Base-by-base conservation (phyloP, 1,140 invertebrate genomes). In the Pseudoatta argentina region DNA sequence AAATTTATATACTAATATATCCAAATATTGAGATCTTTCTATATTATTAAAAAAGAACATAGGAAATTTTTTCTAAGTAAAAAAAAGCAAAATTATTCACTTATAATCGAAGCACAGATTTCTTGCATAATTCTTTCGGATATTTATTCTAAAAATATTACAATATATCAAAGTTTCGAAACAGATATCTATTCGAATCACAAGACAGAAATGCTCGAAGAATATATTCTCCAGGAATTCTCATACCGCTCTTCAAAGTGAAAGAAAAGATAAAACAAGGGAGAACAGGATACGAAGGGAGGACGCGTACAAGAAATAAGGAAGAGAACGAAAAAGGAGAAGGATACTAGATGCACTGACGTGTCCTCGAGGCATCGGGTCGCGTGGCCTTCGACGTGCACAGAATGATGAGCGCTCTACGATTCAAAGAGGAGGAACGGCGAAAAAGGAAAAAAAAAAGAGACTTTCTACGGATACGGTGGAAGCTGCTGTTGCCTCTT, bases 311-410 rank as follows among this genome's bases (percentile, higher is more conserved):
- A 72, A 85, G n/a, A 82, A 67, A 81, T 21, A 34, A 59, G 57
- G 59, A 30, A 53, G 67, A 78, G n/a, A 16, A 82, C 21, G 59
- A 77, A 51, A 53, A 51, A 30, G 12, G 1, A n/a, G 51, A 30
- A 48, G 53, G 73, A 86, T 12, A 51, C 30, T 61, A 21, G 61
- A 85, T 59, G 67, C 72, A 75, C 59, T 61, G 57, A 86, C 53
- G 87, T 78, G 86, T 90, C 85, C 87, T 83, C 85, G 77, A 86
- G 89, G 91, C 88, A 88, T 87, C 92, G 72, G 91, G 92, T 93
- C 93, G 93, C 93, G 92, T 93, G 92, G 92, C 93, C 93, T 93
- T 93, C 93, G 93, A 93, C 92, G 93, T 92, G 93, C 88, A 89
- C 85, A 82, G 93, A 93, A 93, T 93, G 92, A 90, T 77, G 87